Base-by-base conservation (phyloP, 2,113 vertebrate species). In the Saccopteryx leptura region DNA sequence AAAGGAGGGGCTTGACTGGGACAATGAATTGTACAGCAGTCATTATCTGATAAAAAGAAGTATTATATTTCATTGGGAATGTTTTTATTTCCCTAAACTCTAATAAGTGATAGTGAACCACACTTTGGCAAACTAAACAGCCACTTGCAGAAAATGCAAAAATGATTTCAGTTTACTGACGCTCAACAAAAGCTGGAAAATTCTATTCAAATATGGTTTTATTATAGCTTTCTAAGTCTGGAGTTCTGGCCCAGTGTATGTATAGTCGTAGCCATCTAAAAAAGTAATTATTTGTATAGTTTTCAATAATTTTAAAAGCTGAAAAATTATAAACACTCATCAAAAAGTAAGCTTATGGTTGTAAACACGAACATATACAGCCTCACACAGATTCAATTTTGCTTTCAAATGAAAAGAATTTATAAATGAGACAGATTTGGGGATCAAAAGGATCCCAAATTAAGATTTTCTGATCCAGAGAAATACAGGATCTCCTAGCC, bases 261-360 rank as follows among this genome's bases (percentile, higher is more conserved):
- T 26, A 17, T 39, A 19, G 63, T 11, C 4, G 26, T 82, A 61
- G 56, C 23, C 66, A 75, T 18, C 58, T 56, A 89, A 89, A 89
- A 7, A 65, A 66, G 14, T 8, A 28, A 39, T 69, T 56, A 21
- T 39, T 58, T 63, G n/a, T 56, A 52, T 52, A 68, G 24, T 79
- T 78, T 76, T 48, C 19, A 88, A 58, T 18, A 72, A n/a, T 96
- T 93, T 90, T 78, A 79, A 90, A 97, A 95, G 58, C 18, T 92
- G 33, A 92, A 90, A 90, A 65, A 19, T 31, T 72, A 60, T 75
- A 56, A 95, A n/a, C 8, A 0, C 7, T 78, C 7, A 48, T 48
- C 15, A 39, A 91, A 89, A 88, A 80, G 46, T 66, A 5, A 52
- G 28, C 39, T 52, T 83, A 24, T 14, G 1, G 1, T 3, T 68